Evolutionary conservation across 2,888 invertebrate genomes (phyloP), one percentile per base, ranked within the genome.

Genomic region (Anoplius nigerrimus): DNA sequence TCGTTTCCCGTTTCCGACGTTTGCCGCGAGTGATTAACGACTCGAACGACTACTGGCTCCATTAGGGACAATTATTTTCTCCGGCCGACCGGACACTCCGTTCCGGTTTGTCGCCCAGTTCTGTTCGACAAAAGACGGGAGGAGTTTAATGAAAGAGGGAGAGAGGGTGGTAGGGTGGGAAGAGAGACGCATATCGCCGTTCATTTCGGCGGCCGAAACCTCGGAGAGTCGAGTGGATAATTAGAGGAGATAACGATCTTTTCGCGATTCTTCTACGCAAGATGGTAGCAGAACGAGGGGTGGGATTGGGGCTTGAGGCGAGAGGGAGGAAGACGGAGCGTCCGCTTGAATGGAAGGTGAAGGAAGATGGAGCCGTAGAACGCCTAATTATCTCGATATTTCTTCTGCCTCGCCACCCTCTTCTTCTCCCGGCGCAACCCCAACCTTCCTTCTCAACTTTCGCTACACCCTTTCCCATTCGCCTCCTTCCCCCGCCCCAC

Each of bases 371-470:
- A 4, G 48, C n/a, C n/a, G 48, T 18, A n/a, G 21, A 16, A 8
- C 18, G 56, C 18, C 61, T 71, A 71, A 73, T 73, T 72, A 72
- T 62, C 65, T 65, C 67, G 68, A 65, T 56, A 62, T 58, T 70
- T 70, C 59, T 70, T 66, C 13, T 18, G 20, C 46, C 16, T 18
- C n/a, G 15, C 57, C 21, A 53, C 42, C 53, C 62, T 48, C 54
- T 61, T 43, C 48, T n/a, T 46, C 48, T 56, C 48, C 20, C 61
- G 53, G 48, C n/a, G 27, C 27, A 2, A 27, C 27, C 27, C 27
- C n/a, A n/a, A 27, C 27, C 27, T 5, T n/a, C n/a, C 27, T 27
- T 27, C 34, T 34, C 34, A 34, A 34, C 34, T 34, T 34, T 34
- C 34, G 34, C 34, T 34, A 34, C 18, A 34, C 16, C 11, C 59